A percentile compares a stretch with the other conserved stretches of the same genome.
These are phyloP conservation scores for Busseola fusca DNA, from an alignment of 2,888 invertebrate species.

Conservation along the genomic window DNA sequence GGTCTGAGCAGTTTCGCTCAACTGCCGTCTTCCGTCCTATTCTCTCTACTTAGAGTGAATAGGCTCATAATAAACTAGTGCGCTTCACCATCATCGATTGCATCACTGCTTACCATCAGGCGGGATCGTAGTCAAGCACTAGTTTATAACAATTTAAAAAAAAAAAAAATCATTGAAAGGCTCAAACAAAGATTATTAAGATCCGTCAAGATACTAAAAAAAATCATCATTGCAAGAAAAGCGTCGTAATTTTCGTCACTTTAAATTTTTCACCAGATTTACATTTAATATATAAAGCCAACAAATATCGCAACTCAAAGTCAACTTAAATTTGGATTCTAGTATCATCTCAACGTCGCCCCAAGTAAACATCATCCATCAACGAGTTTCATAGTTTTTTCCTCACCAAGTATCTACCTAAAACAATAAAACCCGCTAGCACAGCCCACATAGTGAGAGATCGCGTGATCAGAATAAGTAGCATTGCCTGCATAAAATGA, in stretches of 20 bases:
- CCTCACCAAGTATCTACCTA: slow-evolving; percentile 42
- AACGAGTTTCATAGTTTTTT: slow-evolving; percentile 48
- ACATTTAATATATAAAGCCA: background rate
- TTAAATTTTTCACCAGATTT: background rate
- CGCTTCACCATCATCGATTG: no score
- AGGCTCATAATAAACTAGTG: no score
- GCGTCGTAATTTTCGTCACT: background rate
- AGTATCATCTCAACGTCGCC: slow-evolving; percentile 23
- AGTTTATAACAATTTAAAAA: no score
- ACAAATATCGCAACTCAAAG: slow-evolving; percentile 25
- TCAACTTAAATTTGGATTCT: slow-evolving; percentile 31
- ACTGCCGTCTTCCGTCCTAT: no score
- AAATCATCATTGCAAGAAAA: background rate
- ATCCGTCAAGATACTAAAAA: background rate
- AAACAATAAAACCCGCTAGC: slow-evolving; percentile 50
- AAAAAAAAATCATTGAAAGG: no score
- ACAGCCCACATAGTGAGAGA: slow-evolving; percentile 41
- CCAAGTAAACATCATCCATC: slow-evolving; percentile 33
- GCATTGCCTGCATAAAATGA: slow-evolving; percentile 47
- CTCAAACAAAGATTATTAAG: background rate
- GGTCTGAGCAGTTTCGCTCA: no score
- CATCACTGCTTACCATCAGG: no score
- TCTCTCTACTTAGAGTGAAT: no score
- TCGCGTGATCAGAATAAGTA: slow-evolving; percentile 61
- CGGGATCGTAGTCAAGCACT: no score